phyloP scores from a whole-genome alignment of 1,140 invertebrate species.

The Drosophila paulistorum region DNA sequence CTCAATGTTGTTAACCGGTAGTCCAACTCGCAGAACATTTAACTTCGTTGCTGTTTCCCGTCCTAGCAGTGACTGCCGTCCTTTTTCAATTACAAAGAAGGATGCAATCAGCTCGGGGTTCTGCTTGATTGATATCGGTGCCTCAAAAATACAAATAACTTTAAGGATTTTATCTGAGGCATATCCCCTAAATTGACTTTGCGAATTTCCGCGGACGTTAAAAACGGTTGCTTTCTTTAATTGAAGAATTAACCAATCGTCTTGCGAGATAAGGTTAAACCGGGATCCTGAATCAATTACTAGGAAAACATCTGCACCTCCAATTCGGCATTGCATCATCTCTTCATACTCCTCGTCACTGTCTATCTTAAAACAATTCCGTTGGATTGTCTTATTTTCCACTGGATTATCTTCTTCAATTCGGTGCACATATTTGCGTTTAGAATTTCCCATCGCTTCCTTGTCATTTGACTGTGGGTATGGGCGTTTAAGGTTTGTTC shows the following conservation, averaged over 20 bases:
- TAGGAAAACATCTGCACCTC: conserved; percentile 6
- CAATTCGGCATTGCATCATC: conserved; percentile 20
- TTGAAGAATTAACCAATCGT: conserved; percentile 14
- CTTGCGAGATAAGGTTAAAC: conserved; percentile 10
- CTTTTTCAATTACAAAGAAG: conserved; percentile 26
- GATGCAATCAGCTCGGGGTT: conserved; percentile 20
- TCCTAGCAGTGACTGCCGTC: conserved; percentile 2
- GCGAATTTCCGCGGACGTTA: conserved; percentile 10
- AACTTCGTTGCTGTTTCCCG: not conserved
- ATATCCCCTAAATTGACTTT: too few species aligned
- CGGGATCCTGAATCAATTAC: conserved; percentile 24
- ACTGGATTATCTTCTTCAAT: not conserved
- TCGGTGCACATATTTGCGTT: not conserved
- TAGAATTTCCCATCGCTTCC: not conserved
- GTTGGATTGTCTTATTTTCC: conserved; percentile 5
- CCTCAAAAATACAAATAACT: too few species aligned
- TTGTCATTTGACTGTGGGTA: not conserved
- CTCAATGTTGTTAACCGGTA: conserved; percentile 20
- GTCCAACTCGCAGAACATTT: conserved; percentile 21
- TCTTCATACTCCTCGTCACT: conserved; percentile 8
- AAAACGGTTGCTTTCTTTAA: conserved; percentile 12
- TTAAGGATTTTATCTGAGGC: too few species aligned
- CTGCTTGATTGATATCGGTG: conserved; percentile 14
- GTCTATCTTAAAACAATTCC: conserved; percentile 10
- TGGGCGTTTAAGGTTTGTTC: conserved; percentile 3